These are phyloP conservation scores for Acleris sparsana DNA, from an alignment of 2,888 invertebrate genomes.

Conservation along the genomic window DNA sequence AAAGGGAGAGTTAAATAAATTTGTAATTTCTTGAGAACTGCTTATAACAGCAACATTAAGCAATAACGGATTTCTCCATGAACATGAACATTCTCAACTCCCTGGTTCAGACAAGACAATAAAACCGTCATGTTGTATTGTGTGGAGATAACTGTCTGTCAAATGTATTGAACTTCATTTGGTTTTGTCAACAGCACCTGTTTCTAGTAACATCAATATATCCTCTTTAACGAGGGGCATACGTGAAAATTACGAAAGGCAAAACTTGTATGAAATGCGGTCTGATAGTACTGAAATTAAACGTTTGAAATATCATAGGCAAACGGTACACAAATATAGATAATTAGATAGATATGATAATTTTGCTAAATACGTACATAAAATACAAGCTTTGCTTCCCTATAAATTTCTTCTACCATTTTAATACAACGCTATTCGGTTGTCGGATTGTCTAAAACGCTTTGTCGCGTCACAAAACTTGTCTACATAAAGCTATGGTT, in stretches of 20 bases:
- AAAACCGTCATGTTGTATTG: constrained; percentile 29
- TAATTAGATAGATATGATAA: too few species aligned
- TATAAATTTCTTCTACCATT: neutral
- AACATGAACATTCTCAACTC: constrained; percentile 3
- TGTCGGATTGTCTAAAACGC: neutral
- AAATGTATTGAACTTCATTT: constrained; percentile 2
- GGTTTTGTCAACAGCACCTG: neutral
- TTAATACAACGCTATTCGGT: neutral
- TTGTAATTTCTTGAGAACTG: too few species aligned
- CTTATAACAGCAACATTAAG: too few species aligned
- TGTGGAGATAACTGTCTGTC: neutral
- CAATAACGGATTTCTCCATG: neutral
- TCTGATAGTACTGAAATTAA: neutral
- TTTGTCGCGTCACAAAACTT: constrained; percentile 6
- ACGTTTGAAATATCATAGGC: neutral
- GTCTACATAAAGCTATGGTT: constrained; percentile 16
- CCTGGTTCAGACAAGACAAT: neutral
- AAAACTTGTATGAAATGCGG: too few species aligned
- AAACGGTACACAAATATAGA: neutral
- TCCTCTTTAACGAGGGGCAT: too few species aligned
- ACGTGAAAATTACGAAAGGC: too few species aligned
- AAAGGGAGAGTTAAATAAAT: too few species aligned
- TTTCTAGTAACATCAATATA: neutral
- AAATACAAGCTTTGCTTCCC: constrained; percentile 1
- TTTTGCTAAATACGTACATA: neutral